Evolutionary conservation across 2,888 invertebrate genomes (phyloP).

Genomic region (Melieria crassipennis): DNA sequence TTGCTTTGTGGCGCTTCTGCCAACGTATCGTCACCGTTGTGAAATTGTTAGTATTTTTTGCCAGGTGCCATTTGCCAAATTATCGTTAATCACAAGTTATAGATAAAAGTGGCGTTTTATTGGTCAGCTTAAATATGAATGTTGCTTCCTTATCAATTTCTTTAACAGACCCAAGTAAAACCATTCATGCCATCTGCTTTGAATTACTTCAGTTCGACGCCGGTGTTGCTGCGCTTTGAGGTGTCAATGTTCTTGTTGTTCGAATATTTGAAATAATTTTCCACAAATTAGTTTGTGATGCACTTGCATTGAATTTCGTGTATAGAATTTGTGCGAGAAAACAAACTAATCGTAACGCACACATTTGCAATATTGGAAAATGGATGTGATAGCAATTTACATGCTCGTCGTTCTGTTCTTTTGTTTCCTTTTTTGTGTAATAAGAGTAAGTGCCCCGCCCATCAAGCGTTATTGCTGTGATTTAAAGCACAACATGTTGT

Average conservation of each 20-base stretch:
- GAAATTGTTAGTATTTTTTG: background rate
- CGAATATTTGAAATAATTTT: constrained; percentile 9
- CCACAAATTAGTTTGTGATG: too few relatives aligned
- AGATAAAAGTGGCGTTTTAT: background rate
- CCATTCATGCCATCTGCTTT: background rate
- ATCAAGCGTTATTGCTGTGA: background rate
- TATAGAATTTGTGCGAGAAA: too few relatives aligned
- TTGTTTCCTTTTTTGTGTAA: background rate
- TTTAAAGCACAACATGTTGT: background rate
- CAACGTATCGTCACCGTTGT: too few relatives aligned
- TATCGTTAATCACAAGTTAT: background rate
- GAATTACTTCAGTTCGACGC: too few relatives aligned
- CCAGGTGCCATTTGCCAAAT: constrained; percentile 4
- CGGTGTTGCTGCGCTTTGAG: background rate
- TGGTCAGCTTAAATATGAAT: background rate
- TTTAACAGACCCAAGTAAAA: background rate
- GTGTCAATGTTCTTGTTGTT: background rate
- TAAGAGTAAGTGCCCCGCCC: constrained; percentile 31
- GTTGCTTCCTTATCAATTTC: background rate
- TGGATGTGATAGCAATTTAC: background rate
- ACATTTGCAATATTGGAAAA: background rate
- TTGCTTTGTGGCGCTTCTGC: too few relatives aligned
- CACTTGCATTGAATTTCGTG: too few relatives aligned
- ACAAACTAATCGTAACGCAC: too few relatives aligned
- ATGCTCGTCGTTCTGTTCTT: background rate